A percentile compares a stretch with the other conserved stretches of the same genome.
These are phyloP conservation scores for Nixonia krombeini DNA, from an alignment of 1,140 invertebrate genomes.

Conservation along the genomic window DNA sequence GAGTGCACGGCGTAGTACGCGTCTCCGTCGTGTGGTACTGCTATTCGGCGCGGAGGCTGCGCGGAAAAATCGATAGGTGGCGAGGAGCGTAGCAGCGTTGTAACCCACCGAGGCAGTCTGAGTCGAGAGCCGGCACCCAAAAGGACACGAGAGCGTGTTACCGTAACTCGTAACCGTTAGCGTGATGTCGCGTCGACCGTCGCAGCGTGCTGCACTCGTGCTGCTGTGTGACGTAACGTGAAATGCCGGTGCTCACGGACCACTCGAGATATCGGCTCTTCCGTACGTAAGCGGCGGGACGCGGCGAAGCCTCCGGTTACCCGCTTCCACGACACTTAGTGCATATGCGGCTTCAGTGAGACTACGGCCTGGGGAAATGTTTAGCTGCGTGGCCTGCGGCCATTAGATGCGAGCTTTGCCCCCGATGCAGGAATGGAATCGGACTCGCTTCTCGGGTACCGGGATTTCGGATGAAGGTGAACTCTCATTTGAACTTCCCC, in stretches of 20 bases:
- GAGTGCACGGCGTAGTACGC: no score
- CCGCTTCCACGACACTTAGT: background rate
- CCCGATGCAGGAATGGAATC: conserved; percentile 37
- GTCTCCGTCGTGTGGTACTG: no score
- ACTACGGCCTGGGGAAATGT: conserved; percentile 13
- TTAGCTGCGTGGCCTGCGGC: conserved; percentile 12
- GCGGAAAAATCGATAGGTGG: conserved; percentile 64
- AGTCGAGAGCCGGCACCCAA: conserved; percentile 62
- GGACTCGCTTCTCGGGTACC: conserved; percentile 10
- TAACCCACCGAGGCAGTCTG: conserved; percentile 58
- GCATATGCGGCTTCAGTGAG: conserved; percentile 9
- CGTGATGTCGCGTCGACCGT: conserved; percentile 23
- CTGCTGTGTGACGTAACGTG: background rate
- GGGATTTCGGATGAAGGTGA: conserved; percentile 34
- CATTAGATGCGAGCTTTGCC: conserved; percentile 16
- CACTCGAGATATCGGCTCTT: background rate
- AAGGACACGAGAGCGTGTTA: conserved; percentile 56
- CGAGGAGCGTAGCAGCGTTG: conserved; percentile 54
- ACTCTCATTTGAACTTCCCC: no score
- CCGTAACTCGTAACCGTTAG: conserved; percentile 35
- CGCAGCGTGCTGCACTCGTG: conserved; percentile 25
- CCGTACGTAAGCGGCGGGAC: background rate
- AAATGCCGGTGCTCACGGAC: no score
- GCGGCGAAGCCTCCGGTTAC: background rate
- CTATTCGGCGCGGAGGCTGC: no score